phyloP scores from a whole-genome alignment of 2,888 invertebrate genomes.

The Eupithecia subfuscata region DNA sequence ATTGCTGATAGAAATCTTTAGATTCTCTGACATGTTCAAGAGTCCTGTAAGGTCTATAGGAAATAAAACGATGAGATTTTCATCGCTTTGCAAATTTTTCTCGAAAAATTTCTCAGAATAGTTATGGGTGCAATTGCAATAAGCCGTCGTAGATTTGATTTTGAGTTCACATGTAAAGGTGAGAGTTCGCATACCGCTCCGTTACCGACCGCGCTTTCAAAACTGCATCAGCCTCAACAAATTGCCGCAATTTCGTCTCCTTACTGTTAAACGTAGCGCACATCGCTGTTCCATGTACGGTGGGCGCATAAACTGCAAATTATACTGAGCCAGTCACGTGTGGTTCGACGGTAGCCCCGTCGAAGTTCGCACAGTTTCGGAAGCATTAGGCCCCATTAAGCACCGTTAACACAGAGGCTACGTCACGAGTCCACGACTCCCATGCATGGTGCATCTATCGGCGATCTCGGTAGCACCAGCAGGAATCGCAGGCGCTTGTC shows the following conservation, averaged over 20 bases:
- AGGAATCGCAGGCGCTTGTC: conserved; percentile 58
- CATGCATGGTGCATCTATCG: conserved; percentile 70
- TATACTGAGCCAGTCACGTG: conserved; percentile 76
- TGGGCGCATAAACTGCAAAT: conserved; percentile 71
- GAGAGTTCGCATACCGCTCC: conserved; percentile 26
- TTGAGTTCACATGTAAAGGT: conserved; percentile 18
- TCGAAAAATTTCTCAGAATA: not conserved
- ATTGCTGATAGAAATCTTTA: not conserved
- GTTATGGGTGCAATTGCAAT: not conserved
- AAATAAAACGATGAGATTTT: not conserved
- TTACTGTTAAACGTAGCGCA: conserved; percentile 68
- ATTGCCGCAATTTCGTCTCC: conserved; percentile 66
- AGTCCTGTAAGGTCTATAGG: not conserved
- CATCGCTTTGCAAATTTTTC: no score
- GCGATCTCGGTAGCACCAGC: conserved; percentile 77
- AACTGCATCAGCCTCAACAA: conserved; percentile 51
- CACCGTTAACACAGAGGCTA: conserved; percentile 80
- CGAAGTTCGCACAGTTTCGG: conserved; percentile 84
- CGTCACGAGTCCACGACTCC: conserved; percentile 81
- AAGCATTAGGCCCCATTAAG: conserved; percentile 84
- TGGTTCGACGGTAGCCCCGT: conserved; percentile 73
- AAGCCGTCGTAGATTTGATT: not conserved
- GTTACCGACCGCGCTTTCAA: conserved; percentile 44
- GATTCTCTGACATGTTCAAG: not conserved
- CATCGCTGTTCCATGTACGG: conserved; percentile 66